A percentile compares a stretch with the other conserved stretches of the same genome.
Evolutionary conservation across 2,888 invertebrate genomes (phyloP).

Genomic region (Crioceris asparagi): DNA sequence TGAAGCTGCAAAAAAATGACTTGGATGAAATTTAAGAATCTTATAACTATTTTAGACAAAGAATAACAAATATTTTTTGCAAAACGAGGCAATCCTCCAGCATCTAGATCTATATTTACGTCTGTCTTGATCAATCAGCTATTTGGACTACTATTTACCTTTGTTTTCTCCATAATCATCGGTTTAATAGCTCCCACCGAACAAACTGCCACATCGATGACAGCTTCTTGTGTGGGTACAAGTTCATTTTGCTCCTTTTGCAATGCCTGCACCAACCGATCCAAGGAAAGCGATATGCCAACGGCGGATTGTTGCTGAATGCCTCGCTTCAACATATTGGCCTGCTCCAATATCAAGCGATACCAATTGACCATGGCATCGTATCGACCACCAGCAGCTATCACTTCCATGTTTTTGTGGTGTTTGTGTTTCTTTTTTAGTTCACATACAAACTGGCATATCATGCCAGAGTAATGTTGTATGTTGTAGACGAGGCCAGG

Average conservation of each 20-base stretch:
- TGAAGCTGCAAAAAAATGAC: too few species aligned
- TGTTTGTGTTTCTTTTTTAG: slow-evolving; percentile 44
- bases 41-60: too few species aligned
- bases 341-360: slow-evolving; percentile 41
- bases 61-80: too few species aligned
- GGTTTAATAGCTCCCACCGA: slow-evolving; percentile 49
- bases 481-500: slow-evolving; percentile 51
- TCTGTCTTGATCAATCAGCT: too few species aligned
- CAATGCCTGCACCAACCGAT: slow-evolving; percentile 59
- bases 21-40: too few species aligned
- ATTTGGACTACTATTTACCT: too few species aligned
- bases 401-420: slow-evolving; percentile 49
- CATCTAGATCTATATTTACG: too few species aligned
- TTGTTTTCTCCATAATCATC: slow-evolving; percentile 44
- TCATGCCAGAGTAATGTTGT: slow-evolving; percentile 55
- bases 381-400: slow-evolving; percentile 84
- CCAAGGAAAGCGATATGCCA: slow-evolving; percentile 73
- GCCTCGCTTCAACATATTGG: slow-evolving; percentile 24
- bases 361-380: slow-evolving; percentile 69
- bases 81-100: too few species aligned
- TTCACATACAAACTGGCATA: slow-evolving; percentile 56
- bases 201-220: slow-evolving; percentile 61
- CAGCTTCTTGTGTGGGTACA: slow-evolving; percentile 21
- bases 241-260: slow-evolving; percentile 44
- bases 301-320: slow-evolving; percentile 51